phyloP scores from a whole-genome alignment of 2,797 vertebrate species.

The Astyanax mexicanus region DNA sequence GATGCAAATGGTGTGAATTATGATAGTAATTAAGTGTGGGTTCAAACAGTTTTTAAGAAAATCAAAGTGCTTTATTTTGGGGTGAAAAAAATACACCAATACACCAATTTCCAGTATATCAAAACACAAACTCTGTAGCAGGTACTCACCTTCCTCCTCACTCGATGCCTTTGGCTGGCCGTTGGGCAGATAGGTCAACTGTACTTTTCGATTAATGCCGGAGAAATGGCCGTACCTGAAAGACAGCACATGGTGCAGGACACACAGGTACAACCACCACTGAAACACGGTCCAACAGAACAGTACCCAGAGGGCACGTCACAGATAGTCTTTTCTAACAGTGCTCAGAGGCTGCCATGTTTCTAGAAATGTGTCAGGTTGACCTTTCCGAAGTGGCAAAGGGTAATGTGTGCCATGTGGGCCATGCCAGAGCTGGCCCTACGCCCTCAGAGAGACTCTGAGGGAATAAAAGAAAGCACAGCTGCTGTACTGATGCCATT shows the following conservation, averaged over 20 bases:
- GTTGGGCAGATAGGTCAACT: slow-evolving; percentile 92
- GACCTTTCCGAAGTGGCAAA: slow-evolving; percentile 41
- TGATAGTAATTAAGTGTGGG: too few species aligned
- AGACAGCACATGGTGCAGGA: slow-evolving; percentile 32
- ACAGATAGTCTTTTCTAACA: slow-evolving; percentile 31
- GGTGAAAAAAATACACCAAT: too few species aligned
- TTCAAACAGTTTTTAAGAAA: too few species aligned
- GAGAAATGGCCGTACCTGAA: slow-evolving; percentile 97
- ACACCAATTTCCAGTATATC: too few species aligned
- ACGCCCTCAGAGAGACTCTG: slow-evolving; percentile 29
- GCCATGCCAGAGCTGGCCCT: slow-evolving; percentile 40
- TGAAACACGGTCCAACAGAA: slow-evolving; percentile 38
- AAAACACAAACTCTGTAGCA: too few species aligned
- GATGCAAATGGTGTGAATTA: too few species aligned
- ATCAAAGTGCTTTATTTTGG: too few species aligned
- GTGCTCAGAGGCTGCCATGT: slow-evolving; percentile 49
- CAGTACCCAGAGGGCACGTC: slow-evolving; percentile 36
- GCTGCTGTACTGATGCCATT: slow-evolving; percentile 11
- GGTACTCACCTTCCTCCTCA: slow-evolving; percentile 88
- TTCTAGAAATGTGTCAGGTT: slow-evolving; percentile 50
- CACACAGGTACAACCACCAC: slow-evolving; percentile 29
- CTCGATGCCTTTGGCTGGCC: slow-evolving; percentile 91
- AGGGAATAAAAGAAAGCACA: slow-evolving; percentile 46
- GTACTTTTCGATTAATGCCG: slow-evolving; percentile 97
- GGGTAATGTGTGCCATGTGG: slow-evolving; percentile 46